phyloP scores from a whole-genome alignment of 2,888 invertebrate species.

The Temnothorax unifasciatus region DNA sequence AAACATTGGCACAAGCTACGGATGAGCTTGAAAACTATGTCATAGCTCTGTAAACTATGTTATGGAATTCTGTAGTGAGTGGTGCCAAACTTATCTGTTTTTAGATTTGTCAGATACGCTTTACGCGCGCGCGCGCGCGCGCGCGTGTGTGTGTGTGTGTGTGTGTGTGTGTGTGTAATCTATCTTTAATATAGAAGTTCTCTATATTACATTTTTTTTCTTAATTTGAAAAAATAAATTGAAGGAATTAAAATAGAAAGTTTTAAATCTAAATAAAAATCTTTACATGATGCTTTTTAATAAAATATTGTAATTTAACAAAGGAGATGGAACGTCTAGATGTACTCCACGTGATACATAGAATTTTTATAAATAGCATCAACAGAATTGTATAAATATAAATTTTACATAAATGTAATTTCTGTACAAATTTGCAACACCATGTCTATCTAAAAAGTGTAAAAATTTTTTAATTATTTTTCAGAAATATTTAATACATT shows the following conservation, averaged over 20 bases:
- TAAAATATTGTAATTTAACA: neutral
- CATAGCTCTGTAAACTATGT: slow-evolving; percentile 13
- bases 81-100: slow-evolving; percentile 2
- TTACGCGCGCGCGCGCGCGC: too few species aligned
- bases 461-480: neutral
- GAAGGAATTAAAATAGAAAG: neutral
- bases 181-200: neutral
- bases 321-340: neutral
- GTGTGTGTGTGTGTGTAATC: neutral
- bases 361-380: neutral
- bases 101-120: neutral
- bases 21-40: slow-evolving; percentile 28
- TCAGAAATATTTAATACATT: neutral
- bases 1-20: slow-evolving; percentile 62
- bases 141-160: too few species aligned
- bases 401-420: too few species aligned
- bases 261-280: slow-evolving; percentile 4
- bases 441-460: neutral
- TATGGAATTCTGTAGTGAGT: neutral
- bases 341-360: neutral
- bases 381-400: too few species aligned
- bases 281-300: neutral
- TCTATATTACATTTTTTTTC: neutral
- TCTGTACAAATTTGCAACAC: too few species aligned
- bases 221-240: slow-evolving; percentile 4